Conservation (phyloP, 2,797 vertebrate species). For the Mionectes olivaceus region DNA sequence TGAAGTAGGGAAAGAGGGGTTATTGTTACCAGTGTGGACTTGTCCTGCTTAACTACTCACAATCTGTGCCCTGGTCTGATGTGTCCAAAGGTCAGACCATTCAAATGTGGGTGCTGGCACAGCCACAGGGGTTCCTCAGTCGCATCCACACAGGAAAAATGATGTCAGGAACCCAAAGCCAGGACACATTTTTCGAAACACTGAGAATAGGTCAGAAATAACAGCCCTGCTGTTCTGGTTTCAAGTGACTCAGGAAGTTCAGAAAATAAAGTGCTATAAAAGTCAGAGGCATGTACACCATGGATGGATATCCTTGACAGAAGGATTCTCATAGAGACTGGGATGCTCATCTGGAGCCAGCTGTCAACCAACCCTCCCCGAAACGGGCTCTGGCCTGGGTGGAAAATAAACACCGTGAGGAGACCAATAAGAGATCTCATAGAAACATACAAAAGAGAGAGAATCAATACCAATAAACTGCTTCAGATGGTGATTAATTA, state of each 20-base stretch:
- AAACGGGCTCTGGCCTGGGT: neutral
- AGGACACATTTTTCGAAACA: rapidly evolving
- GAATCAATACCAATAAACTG: constrained; percentile 74
- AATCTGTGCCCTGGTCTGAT: neutral
- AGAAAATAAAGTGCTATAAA: neutral
- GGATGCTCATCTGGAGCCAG: neutral
- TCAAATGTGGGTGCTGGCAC: neutral
- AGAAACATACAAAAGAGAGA: constrained; percentile 57
- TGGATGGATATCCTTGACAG: neutral
- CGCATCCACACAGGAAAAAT: neutral
- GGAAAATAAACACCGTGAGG: neutral
- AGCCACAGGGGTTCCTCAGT: neutral
- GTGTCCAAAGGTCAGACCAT: neutral
- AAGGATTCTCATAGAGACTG: neutral
- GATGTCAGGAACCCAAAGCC: neutral
- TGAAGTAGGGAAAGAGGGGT: neutral
- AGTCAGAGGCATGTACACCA: neutral
- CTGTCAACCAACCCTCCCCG: rapidly evolving
- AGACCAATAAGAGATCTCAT: neutral
- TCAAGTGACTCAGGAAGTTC: neutral
- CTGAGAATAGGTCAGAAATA: neutral
- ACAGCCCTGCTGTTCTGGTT: neutral
- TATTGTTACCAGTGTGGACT: neutral
- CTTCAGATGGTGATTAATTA: constrained; percentile 72
- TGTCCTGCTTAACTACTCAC: neutral